A percentile compares a stretch with the other conserved stretches of the same genome.
Evolutionary conservation across 2,797 vertebrate species (phyloP).

Genomic region (Numenius phaeopus): DNA sequence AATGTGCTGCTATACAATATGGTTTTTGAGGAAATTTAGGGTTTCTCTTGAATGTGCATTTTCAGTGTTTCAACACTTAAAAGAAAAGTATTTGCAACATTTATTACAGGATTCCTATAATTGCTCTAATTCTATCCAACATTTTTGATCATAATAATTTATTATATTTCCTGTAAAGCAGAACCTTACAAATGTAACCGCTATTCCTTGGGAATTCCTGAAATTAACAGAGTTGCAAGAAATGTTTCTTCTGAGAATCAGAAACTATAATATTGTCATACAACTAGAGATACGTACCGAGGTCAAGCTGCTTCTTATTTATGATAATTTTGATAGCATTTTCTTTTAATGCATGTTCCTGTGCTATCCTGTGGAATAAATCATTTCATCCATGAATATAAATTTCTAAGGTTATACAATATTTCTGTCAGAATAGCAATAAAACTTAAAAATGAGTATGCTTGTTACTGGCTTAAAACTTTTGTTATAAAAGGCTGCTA

Average conservation of each 20-base stretch:
- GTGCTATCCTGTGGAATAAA: conserved; percentile 84
- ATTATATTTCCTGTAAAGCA: not conserved
- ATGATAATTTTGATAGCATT: conserved; percentile 89
- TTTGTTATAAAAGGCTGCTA: not conserved
- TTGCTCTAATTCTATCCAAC: not conserved
- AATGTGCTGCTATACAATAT: not conserved
- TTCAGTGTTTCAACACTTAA: not conserved
- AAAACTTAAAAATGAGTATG: not conserved
- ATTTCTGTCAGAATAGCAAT: not conserved
- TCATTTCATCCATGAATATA: not conserved
- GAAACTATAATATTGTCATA: not conserved
- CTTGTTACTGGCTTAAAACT: not conserved
- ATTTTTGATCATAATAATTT: not conserved
- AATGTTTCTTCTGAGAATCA: not conserved
- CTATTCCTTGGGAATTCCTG: not conserved
- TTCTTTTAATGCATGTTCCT: conserved; percentile 83
- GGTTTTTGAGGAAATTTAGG: not conserved
- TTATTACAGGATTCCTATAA: not conserved
- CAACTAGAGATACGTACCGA: conserved; percentile 79
- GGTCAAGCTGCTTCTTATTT: conserved; percentile 86
- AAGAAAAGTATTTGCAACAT: not conserved
- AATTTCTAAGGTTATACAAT: not conserved
- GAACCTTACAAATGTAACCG: not conserved
- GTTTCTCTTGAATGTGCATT: not conserved
- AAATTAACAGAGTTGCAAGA: not conserved